Conservation (phyloP, 2,113 vertebrate species). For the Grus americana region DNA sequence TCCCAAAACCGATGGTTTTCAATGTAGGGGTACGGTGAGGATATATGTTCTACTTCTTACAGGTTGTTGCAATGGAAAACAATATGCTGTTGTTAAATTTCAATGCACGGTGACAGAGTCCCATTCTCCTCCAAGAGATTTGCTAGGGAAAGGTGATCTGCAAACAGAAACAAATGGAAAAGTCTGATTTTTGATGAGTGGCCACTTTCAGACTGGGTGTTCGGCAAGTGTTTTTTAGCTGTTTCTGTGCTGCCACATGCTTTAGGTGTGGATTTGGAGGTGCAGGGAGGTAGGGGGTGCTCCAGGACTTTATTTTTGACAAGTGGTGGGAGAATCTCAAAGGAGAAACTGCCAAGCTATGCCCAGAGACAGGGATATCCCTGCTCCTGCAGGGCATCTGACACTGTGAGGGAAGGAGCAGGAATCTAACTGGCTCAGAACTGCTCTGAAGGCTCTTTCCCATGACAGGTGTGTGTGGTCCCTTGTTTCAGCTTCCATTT, state of each 20-base stretch:
- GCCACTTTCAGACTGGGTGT: neutral
- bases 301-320: neutral
- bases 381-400: neutral
- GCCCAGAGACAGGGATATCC: neutral
- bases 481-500: neutral
- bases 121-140: neutral
- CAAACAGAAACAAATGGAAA: neutral
- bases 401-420: neutral
- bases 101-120: neutral
- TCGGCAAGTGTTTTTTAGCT: neutral
- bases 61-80: neutral
- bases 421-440: neutral
- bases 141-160: neutral
- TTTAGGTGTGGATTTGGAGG: neutral
- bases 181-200: neutral
- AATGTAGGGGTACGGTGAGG: rapidly evolving
- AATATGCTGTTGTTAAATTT: neutral
- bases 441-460: neutral
- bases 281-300: neutral
- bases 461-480: neutral
- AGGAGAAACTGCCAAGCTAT: neutral
- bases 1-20: neutral
- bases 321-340: neutral
- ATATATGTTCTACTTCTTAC: neutral
- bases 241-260: neutral